A percentile compares a stretch with the other conserved stretches of the same genome.
These are phyloP conservation scores for Acromyrmex charruanus DNA, from an alignment of 1,140 invertebrate genomes.

Conservation along the genomic window DNA sequence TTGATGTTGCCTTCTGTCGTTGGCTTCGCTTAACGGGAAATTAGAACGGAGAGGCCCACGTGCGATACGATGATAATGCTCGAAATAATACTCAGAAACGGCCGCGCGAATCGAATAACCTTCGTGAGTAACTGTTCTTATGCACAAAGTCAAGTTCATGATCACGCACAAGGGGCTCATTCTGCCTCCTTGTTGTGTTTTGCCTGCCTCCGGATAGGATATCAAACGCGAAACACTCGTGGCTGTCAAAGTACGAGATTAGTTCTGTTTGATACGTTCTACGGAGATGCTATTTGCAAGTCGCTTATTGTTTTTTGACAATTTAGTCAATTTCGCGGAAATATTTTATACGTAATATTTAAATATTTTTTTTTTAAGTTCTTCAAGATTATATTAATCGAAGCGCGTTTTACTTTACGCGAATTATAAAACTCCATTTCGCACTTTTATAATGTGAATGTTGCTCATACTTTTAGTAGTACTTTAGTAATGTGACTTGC, in stretches of 20 bases:
- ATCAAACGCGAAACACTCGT: background rate
- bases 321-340: background rate
- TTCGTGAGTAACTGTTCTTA: constrained; percentile 20
- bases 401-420: background rate
- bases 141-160: constrained; percentile 12
- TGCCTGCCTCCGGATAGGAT: background rate
- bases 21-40: background rate
- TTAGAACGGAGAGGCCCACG: constrained; percentile 5
- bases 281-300: background rate
- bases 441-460: no score
- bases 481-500: no score
- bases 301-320: background rate
- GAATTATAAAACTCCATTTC: background rate
- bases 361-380: background rate
- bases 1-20: background rate
- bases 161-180: background rate
- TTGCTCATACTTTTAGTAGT: no score
- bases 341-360: background rate
- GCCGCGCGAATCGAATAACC: background rate
- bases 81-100: constrained; percentile 4
- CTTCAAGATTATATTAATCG: background rate
- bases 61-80: background rate
- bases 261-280: background rate
- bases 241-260: background rate
- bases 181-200: background rate